These are phyloP conservation scores for Leptoclinus maculatus DNA, from an alignment of 2,797 vertebrate species.

Conservation along the genomic window DNA sequence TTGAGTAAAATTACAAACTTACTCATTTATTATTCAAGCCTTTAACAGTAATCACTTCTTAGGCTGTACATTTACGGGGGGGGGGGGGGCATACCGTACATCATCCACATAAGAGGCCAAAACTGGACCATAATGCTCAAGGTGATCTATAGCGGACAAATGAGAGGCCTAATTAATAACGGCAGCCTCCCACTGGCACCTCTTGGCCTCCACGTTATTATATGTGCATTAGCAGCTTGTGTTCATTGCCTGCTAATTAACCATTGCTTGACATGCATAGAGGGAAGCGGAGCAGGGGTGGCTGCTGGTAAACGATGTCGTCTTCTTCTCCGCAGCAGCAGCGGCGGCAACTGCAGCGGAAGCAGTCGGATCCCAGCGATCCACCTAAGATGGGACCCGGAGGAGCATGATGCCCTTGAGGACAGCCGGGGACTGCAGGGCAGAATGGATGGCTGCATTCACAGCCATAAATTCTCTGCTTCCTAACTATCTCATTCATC, in stretches of 20 bases:
- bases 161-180: constrained; percentile 75
- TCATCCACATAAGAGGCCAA: constrained; percentile 49
- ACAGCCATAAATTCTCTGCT: constrained; percentile 83
- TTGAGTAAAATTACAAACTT: constrained; percentile 26
- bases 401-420: constrained; percentile 77
- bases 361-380: constrained; percentile 45
- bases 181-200: constrained; percentile 52
- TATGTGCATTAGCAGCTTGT: constrained; percentile 76
- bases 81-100: constrained; percentile 39
- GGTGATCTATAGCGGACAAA: constrained; percentile 75
- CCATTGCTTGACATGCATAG: constrained; percentile 44
- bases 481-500: constrained; percentile 90
- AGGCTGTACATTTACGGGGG: constrained; percentile 43
- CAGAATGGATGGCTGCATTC: constrained; percentile 80
- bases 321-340: constrained; percentile 8
- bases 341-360: constrained; percentile 4
- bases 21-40: constrained; percentile 54
- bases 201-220: constrained; percentile 73
- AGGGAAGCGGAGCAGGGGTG: neutral
- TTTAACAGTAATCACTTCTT: constrained; percentile 52
- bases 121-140: constrained; percentile 58
- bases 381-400: constrained; percentile 49
- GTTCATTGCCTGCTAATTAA: constrained; percentile 75
- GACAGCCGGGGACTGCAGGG: constrained; percentile 68
- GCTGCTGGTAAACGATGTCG: neutral